Percentiles rank a stretch among this genome's conserved stretches.
phyloP scores from a whole-genome alignment of 2,113 vertebrate genomes.

The Lanius ludovicianus region DNA sequence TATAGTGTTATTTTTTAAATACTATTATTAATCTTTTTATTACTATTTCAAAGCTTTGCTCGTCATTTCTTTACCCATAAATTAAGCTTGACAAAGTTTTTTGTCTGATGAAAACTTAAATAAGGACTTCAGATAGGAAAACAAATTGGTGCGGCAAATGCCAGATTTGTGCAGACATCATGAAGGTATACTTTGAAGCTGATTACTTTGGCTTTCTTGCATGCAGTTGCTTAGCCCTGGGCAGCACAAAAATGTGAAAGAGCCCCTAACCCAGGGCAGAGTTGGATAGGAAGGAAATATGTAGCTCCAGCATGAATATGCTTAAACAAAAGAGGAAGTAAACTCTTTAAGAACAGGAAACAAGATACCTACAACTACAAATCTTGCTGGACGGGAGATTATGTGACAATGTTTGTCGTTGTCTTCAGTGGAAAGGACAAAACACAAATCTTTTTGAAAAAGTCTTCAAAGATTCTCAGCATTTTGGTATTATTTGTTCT shows the following conservation, averaged over 20 bases:
- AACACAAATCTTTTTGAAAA: not conserved
- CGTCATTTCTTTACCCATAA: not conserved
- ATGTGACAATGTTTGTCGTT: not conserved
- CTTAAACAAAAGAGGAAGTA: not conserved
- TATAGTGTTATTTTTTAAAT: not conserved
- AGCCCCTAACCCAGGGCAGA: not conserved
- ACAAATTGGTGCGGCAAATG: not conserved
- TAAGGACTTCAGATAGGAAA: not conserved
- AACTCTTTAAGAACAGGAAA: not conserved
- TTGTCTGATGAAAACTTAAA: not conserved
- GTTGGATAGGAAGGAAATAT: not conserved
- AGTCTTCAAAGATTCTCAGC: not conserved
- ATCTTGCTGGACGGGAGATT: not conserved
- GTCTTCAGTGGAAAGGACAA: not conserved
- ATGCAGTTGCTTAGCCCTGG: not conserved
- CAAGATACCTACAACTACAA: not conserved
- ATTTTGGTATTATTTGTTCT: not conserved
- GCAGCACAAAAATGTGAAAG: not conserved
- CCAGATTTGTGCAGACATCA: not conserved
- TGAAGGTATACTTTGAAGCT: not conserved
- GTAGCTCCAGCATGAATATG: not conserved
- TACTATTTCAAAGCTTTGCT: not conserved
- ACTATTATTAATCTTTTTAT: not conserved
- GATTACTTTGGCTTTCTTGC: not conserved
- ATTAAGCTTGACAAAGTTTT: not conserved